phyloP scores from a whole-genome alignment of 2,113 vertebrate genomes.

The Serilophus lunatus region DNA sequence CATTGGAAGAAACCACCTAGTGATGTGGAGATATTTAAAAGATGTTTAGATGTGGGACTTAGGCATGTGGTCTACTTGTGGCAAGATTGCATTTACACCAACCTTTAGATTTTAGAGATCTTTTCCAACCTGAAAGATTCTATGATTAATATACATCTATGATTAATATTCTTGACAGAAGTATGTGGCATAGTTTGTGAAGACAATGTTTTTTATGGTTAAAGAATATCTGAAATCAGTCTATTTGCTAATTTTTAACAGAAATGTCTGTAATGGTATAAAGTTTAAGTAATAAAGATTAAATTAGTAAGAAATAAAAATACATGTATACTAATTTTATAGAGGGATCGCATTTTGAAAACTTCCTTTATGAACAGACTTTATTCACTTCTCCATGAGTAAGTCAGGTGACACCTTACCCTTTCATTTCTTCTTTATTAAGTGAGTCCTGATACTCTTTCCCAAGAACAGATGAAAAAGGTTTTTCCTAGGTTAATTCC shows the following conservation, averaged over 20 bases:
- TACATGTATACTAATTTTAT: background rate
- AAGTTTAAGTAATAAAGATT: background rate
- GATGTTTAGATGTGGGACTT: background rate
- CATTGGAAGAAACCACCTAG: background rate
- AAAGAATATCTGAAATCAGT: background rate
- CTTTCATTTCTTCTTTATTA: background rate
- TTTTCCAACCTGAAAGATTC: background rate
- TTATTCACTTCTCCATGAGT: background rate
- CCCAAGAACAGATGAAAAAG: background rate
- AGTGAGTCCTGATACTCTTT: background rate
- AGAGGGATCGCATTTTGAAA: background rate
- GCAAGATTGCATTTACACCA: fast-evolving
- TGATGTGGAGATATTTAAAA: background rate
- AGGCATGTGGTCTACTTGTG: fast-evolving
- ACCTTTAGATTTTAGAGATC: too few species aligned
- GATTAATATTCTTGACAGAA: background rate
- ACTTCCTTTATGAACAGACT: background rate
- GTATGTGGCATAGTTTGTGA: background rate
- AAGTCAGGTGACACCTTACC: background rate
- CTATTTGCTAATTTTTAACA: background rate
- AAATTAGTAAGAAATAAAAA: background rate
- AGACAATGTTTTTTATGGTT: background rate
- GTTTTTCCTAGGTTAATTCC: background rate
- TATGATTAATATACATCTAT: background rate
- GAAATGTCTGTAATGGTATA: background rate